Conservation (phyloP, 2,888 invertebrate species). For the Pomacea canaliculata region DNA sequence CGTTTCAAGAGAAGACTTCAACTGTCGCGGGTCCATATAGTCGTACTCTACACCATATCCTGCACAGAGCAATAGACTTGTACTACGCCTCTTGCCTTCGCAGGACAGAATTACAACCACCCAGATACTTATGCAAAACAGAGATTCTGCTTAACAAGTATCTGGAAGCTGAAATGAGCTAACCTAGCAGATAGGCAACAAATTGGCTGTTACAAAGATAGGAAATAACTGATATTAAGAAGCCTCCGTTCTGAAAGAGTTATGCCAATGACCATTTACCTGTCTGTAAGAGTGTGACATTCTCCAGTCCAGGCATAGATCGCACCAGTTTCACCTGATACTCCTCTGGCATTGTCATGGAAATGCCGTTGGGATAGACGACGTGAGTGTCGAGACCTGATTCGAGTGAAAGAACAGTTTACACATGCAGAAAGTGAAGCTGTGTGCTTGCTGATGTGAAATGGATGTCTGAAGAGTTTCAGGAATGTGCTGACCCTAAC, state of each 20-base stretch:
- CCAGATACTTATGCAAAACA: no score
- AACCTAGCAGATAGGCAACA: no score
- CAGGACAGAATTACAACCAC: no score
- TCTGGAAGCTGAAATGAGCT: no score
- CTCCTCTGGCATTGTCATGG: slow-evolving; percentile 85
- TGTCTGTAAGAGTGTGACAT: slow-evolving; percentile 77
- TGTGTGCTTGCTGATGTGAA: neutral
- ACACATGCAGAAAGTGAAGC: neutral
- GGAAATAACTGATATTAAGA: no score
- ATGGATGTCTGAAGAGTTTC: no score
- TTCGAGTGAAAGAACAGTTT: neutral
- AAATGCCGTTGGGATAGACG: slow-evolving; percentile 87
- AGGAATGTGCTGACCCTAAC: no score
- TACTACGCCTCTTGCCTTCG: no score
- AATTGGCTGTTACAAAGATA: no score
- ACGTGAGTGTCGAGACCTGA: slow-evolving; percentile 77
- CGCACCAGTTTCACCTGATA: slow-evolving; percentile 79
- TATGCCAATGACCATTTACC: slow-evolving; percentile 68
- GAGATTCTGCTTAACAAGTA: no score
- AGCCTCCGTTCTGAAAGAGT: no score
- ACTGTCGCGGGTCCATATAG: slow-evolving; percentile 86
- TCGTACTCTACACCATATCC: slow-evolving; percentile 90
- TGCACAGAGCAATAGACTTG: slow-evolving; percentile 32
- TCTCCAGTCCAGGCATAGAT: slow-evolving; percentile 81
- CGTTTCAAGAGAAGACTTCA: slow-evolving; percentile 81